phyloP scores from a whole-genome alignment of 2,888 invertebrate genomes.

The Ametastegia equiseti region DNA sequence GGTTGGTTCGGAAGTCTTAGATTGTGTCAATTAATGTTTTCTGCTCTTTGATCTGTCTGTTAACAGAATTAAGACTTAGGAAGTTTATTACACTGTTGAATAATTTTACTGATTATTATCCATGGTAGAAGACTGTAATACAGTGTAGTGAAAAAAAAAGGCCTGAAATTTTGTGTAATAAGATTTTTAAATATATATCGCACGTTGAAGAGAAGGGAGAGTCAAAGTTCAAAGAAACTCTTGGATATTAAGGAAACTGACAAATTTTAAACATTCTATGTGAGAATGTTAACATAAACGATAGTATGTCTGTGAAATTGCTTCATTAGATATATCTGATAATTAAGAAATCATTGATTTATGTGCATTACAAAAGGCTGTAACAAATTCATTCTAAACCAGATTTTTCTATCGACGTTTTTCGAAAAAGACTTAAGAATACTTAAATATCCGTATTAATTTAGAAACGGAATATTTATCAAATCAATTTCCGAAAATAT shows the following conservation, averaged over 20 bases:
- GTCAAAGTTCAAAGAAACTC: neutral
- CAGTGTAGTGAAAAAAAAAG: neutral
- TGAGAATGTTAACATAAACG: neutral
- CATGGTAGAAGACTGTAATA: neutral
- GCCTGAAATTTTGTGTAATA: neutral
- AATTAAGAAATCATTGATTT: neutral
- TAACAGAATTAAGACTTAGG: neutral
- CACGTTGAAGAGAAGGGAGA: neutral
- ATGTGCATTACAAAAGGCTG: neutral
- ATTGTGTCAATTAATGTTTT: neutral
- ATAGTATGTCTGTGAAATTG: neutral
- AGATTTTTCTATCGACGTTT: neutral
- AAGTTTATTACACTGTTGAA: neutral
- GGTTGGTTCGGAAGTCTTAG: neutral
- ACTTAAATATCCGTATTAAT: no score
- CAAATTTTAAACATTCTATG: neutral
- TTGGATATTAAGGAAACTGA: neutral
- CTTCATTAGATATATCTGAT: neutral
- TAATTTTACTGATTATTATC: neutral
- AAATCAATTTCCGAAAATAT: neutral
- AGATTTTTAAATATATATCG: no score
- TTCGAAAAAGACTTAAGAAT: slow-evolving; percentile 2
- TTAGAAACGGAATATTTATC: neutral
- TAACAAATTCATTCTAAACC: neutral
- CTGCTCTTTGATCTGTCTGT: neutral